Evolutionary conservation across 1,140 invertebrate genomes (phyloP).

Genomic region (Saxidomus purpurata): DNA sequence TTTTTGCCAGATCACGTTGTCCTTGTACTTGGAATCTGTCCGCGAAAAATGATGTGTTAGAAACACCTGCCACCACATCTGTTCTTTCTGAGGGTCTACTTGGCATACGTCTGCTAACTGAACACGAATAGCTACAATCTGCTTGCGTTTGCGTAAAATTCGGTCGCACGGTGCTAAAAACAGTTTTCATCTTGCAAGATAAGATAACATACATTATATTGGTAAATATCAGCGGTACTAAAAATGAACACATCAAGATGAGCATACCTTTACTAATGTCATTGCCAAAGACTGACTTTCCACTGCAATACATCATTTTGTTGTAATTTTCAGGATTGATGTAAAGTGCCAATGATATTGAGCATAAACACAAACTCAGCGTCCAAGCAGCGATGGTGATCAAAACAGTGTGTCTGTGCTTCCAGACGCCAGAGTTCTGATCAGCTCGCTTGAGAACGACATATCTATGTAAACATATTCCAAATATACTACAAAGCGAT

Average conservation of each 20-base stretch:
- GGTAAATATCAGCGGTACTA: neutral
- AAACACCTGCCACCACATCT: neutral
- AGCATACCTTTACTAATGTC: neutral
- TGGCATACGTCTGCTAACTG: neutral
- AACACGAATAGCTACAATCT: neutral
- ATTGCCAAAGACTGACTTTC: neutral
- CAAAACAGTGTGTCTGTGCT: neutral
- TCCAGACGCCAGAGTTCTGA: neutral
- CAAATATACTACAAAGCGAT: constrained; percentile 31
- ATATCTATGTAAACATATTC: constrained; percentile 23
- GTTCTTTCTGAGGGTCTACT: neutral
- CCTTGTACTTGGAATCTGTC: neutral
- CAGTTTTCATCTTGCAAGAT: neutral
- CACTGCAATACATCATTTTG: neutral
- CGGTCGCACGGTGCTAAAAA: neutral
- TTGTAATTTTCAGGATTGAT: neutral
- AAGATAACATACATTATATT: neutral
- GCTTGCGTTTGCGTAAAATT: neutral
- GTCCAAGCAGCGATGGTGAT: constrained; percentile 2
- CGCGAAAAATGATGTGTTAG: neutral
- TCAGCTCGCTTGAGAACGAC: neutral
- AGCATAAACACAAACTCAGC: neutral
- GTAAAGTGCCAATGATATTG: neutral
- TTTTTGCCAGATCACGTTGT: neutral
- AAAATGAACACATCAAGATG: constrained; percentile 8